Evolutionary conservation across 1,140 invertebrate genomes (phyloP), one percentile per base, ranked within the genome.

Genomic region (Drosophila ercepeae): DNA sequence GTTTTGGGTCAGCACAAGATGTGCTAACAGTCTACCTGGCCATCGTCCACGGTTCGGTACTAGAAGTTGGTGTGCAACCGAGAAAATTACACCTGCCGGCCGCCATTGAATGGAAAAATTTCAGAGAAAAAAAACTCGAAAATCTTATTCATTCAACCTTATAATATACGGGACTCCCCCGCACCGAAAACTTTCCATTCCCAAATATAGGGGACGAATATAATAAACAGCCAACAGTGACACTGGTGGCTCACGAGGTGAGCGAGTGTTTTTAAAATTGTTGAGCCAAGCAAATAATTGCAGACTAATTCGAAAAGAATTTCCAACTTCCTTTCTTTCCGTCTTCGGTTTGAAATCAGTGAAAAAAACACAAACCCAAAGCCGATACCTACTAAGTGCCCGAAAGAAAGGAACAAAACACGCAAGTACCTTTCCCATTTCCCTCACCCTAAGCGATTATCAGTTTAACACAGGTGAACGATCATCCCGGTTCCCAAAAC

Each of bases 271-370:
- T 32, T 41, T 4, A 34, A 54, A 63, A 63, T 36, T 50, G 69
- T 57, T 45, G 69, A 73, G 69, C 57, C 34, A 73, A 9, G 39
- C 50, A 63, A 73, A 73, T 45, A 53, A 63, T 64, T 73, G 45
- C 36, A 34, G 57, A 73, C 69, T 73, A 73, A 73, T 73, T 18
- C 44, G 27, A 49, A 63, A 73, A 73, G 69, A 73, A 73, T 73
- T 73, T 73, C 63, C 69, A 73, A 73, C 69, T 73, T 73, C 69
- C 69, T 65, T 69, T 67, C 48, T 36, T 42, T 6, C 21, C n/a
- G n/a, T 6, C 36, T 23, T 68, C 4, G 8, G 36, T 39, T 16
- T 19, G 19, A 23, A 25, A 14, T 29, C 13, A 29, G 32, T 18
- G 19, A 27, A 25, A 18, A 18, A 59, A 21, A 21, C 2, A 21